A percentile compares a stretch with the other conserved stretches of the same genome.
phyloP scores from a whole-genome alignment of 92 coral and sea anemone species.

The Heteractis magnifica region DNA sequence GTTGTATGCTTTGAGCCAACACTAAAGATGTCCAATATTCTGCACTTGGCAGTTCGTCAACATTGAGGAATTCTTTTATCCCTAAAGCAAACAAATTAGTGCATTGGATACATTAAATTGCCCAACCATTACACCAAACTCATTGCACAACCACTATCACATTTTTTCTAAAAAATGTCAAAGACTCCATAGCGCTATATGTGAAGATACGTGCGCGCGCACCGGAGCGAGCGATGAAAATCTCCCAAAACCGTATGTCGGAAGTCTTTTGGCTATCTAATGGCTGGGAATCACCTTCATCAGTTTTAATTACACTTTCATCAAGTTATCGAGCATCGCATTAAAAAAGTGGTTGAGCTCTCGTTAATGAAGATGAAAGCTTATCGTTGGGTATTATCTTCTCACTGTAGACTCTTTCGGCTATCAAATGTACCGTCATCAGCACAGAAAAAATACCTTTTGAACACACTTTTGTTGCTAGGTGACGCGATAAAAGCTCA shows the following conservation, averaged over 20 bases:
- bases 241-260: constrained; percentile 11
- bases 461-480: not conserved
- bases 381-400: not conserved
- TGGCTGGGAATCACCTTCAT: constrained; percentile 26
- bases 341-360: constrained; percentile 9
- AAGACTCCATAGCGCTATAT: not conserved
- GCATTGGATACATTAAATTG: no score
- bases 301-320: constrained; percentile 32
- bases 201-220: not conserved
- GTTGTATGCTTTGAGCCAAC: not conserved
- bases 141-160: not conserved
- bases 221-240: not conserved
- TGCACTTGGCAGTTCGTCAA: not conserved
- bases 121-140: not conserved
- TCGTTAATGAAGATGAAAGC: constrained; percentile 24
- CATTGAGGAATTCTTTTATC: constrained; percentile 4
- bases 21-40: not conserved
- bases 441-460: not conserved
- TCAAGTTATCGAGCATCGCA: constrained; percentile 18
- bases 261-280: constrained; percentile 34
- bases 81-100: constrained; percentile 15
- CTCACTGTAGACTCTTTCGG: not conserved
- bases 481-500: not conserved
- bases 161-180: not conserved
- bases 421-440: not conserved